Conservation (phyloP, 1,140 invertebrate genomes). For the Drosophila auraria region DNA sequence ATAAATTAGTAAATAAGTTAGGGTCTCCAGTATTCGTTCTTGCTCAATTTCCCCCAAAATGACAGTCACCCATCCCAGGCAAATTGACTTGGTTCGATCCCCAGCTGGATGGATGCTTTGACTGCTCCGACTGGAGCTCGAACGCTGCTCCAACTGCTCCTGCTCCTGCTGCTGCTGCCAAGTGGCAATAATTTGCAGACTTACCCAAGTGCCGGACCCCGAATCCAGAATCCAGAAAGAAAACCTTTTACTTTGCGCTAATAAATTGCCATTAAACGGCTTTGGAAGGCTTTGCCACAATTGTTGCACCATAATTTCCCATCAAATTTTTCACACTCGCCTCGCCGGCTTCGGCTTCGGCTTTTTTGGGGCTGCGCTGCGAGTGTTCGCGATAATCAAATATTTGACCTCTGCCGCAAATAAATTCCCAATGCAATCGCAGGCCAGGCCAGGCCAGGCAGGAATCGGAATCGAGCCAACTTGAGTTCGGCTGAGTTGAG, state of each 20-base stretch:
- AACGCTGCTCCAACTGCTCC: slow-evolving; percentile 19
- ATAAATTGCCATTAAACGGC: slow-evolving; percentile 80
- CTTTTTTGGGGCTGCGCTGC: slow-evolving; percentile 42
- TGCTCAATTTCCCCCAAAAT: neutral
- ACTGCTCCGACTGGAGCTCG: slow-evolving; percentile 39
- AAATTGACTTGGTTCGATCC: slow-evolving; percentile 52
- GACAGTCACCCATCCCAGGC: slow-evolving; percentile 42
- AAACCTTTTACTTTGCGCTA: slow-evolving; percentile 82
- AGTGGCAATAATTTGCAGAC: slow-evolving; percentile 72
- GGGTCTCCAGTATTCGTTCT: slow-evolving; percentile 27
- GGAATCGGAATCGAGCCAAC: slow-evolving; percentile 28
- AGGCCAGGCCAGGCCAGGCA: slow-evolving; percentile 26
- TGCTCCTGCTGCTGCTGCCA: slow-evolving; percentile 42
- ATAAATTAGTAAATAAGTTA: neutral
- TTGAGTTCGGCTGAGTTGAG: slow-evolving; percentile 37
- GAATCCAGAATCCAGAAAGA: slow-evolving; percentile 34
- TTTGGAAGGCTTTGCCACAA: slow-evolving; percentile 72
- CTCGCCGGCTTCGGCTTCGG: slow-evolving; percentile 31
- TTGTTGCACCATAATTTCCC: slow-evolving; percentile 84
- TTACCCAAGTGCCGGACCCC: slow-evolving; percentile 38
- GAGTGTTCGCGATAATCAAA: slow-evolving; percentile 79
- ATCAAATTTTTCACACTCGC: slow-evolving; percentile 84
- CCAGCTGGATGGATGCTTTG: slow-evolving; percentile 49
- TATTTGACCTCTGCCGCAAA: slow-evolving; percentile 84
- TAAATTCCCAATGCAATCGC: slow-evolving; percentile 82